Percentiles rank a stretch among this genome's conserved stretches.
These are phyloP conservation scores for Rousettus leschenaultii DNA, from an alignment of 2,113 vertebrate genomes.

Conservation along the genomic window DNA sequence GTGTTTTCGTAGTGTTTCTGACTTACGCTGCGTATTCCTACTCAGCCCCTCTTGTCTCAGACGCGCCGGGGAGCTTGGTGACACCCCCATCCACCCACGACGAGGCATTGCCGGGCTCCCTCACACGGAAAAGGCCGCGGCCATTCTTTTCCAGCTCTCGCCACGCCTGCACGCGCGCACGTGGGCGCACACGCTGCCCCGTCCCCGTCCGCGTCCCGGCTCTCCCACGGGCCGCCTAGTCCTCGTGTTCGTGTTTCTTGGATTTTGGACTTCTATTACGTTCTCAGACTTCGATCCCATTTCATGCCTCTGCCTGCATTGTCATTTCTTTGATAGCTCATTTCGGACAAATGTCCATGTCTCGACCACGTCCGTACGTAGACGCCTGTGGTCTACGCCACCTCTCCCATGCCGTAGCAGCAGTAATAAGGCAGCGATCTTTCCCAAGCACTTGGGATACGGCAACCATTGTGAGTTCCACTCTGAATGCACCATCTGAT, in stretches of 20 bases:
- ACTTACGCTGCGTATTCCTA: not conserved
- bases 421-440: not conserved
- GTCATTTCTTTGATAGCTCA: not conserved
- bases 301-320: accelerated
- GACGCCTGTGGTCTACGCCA: not conserved
- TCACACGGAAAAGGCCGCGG: not conserved
- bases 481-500: not conserved
- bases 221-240: too few relatives aligned
- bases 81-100: accelerated
- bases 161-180: not conserved
- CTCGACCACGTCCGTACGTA: accelerated
- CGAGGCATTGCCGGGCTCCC: not conserved
- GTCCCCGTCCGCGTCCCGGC: not conserved
- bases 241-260: not conserved
- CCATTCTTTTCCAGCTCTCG: not conserved
- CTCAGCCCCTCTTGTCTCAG: not conserved
- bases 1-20: not conserved
- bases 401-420: not conserved
- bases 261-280: not conserved
- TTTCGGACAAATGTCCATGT: not conserved
- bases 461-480: not conserved
- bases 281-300: not conserved
- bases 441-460: accelerated
- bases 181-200: too few relatives aligned
- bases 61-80: not conserved